Evolutionary conservation across 2,888 invertebrate species (phyloP).

Genomic region (Cosmopolites sordidus): DNA sequence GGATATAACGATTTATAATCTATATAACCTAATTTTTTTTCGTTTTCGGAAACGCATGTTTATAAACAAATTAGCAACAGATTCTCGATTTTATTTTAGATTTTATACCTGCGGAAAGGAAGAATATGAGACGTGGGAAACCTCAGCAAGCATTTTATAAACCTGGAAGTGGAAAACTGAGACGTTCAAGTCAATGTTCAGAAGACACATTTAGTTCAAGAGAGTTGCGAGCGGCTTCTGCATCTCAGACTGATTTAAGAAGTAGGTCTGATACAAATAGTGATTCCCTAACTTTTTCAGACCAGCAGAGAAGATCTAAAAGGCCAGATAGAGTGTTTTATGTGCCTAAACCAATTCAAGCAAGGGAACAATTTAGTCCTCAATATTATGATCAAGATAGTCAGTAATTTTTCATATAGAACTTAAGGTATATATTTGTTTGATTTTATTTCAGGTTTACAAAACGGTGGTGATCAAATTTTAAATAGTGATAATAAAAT

Average conservation of each 20-base stretch:
- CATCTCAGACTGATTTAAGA: constrained; percentile 10
- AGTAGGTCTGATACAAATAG: constrained; percentile 32
- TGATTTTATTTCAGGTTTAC: constrained; percentile 13
- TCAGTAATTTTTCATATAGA: constrained; percentile 11
- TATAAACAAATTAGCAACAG: constrained; percentile 34
- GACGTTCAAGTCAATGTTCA: constrained; percentile 60
- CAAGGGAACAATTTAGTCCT: constrained; percentile 25
- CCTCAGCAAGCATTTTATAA: constrained; percentile 68
- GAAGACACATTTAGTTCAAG: constrained; percentile 54
- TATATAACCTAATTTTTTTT: constrained; percentile 34
- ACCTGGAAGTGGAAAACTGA: constrained; percentile 72
- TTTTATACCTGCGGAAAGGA: constrained; percentile 30
- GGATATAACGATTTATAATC: too few species aligned
- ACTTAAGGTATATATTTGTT: neutral
- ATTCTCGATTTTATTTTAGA: constrained; percentile 23
- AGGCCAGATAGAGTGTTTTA: constrained; percentile 57
- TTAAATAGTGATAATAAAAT: constrained; percentile 26
- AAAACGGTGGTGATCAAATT: constrained; percentile 23
- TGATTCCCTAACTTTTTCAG: constrained; percentile 18
- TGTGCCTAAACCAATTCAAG: constrained; percentile 45
- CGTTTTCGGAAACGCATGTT: constrained; percentile 30
- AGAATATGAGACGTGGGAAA: constrained; percentile 56
- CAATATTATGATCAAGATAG: constrained; percentile 23
- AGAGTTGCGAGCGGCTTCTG: neutral
- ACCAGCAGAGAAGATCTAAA: constrained; percentile 32